A percentile compares a stretch with the other conserved stretches of the same genome.
These are phyloP conservation scores for Choreutis nemorana DNA, from an alignment of 2,888 invertebrate species.

Conservation along the genomic window DNA sequence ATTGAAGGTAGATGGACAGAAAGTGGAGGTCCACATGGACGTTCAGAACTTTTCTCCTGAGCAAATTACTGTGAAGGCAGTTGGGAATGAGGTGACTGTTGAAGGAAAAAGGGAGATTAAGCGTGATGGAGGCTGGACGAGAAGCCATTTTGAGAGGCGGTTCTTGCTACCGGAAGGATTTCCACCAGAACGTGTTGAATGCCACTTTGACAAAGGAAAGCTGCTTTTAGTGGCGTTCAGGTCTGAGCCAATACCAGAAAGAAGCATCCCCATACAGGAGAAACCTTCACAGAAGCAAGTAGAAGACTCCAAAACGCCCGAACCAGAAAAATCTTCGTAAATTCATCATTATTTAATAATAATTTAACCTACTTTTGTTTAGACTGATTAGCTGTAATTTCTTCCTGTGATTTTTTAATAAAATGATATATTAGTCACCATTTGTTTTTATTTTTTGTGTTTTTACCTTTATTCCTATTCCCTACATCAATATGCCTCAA, in stretches of 20 bases:
- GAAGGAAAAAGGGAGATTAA: conserved; percentile 83
- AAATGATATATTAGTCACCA: no score
- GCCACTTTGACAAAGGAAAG: conserved; percentile 80
- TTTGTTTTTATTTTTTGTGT: no score
- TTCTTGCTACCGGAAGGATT: conserved; percentile 80
- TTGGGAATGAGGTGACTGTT: conserved; percentile 75
- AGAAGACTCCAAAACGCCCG: neutral
- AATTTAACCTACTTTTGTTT: neutral
- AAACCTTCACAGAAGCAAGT: neutral
- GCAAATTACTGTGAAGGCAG: conserved; percentile 80
- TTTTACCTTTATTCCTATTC: no score
- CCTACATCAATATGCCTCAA: no score
- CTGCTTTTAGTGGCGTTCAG: conserved; percentile 73
- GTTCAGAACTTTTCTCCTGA: conserved; percentile 82
- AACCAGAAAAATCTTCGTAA: no score
- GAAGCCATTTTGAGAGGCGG: conserved; percentile 77
- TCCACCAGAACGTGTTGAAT: conserved; percentile 75
- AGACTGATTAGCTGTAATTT: neutral
- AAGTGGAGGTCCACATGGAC: conserved; percentile 76
- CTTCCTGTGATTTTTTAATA: no score
- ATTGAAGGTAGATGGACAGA: conserved; percentile 69
- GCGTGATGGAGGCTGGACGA: conserved; percentile 76
- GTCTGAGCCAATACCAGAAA: conserved; percentile 37
- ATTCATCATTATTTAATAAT: no score
- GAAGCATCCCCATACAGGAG: conserved; percentile 39